Conservation (phyloP, 2,113 vertebrate genomes). For the Rhadina sibilatrix region DNA sequence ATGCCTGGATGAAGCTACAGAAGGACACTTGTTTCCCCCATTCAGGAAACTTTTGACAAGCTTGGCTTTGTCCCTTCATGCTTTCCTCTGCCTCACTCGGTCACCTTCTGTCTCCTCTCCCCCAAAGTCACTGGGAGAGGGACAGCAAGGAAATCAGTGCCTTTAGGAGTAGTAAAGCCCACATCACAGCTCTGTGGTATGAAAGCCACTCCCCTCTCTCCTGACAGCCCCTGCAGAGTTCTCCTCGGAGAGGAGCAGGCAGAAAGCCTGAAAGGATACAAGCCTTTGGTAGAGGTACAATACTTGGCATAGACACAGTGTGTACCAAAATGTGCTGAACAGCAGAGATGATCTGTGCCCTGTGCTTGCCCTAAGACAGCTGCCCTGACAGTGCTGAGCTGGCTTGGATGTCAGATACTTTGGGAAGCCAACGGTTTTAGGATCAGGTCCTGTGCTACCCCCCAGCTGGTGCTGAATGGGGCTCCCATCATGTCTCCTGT, state of each 20-base stretch:
- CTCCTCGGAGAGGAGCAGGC: neutral
- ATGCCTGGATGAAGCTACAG: neutral
- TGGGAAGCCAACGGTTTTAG: rapidly evolving
- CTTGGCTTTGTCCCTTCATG: neutral
- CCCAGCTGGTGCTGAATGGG: neutral
- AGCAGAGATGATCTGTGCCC: neutral
- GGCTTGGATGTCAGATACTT: neutral
- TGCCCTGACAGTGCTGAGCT: neutral
- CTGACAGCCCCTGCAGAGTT: neutral
- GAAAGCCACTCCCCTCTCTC: neutral
- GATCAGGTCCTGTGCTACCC: neutral
- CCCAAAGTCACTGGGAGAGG: neutral
- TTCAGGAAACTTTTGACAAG: neutral
- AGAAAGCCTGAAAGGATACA: neutral
- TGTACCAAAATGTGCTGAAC: neutral
- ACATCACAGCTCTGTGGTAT: neutral
- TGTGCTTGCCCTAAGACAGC: neutral
- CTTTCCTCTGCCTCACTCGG: neutral
- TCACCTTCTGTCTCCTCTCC: neutral
- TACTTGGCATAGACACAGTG: neutral
- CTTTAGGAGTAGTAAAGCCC: neutral
- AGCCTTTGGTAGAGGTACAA: neutral
- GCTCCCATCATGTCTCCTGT: rapidly evolving
- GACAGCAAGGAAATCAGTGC: neutral
- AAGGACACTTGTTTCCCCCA: neutral